Conservation (phyloP, 1,140 invertebrate genomes). For the Cylas formicarius region DNA sequence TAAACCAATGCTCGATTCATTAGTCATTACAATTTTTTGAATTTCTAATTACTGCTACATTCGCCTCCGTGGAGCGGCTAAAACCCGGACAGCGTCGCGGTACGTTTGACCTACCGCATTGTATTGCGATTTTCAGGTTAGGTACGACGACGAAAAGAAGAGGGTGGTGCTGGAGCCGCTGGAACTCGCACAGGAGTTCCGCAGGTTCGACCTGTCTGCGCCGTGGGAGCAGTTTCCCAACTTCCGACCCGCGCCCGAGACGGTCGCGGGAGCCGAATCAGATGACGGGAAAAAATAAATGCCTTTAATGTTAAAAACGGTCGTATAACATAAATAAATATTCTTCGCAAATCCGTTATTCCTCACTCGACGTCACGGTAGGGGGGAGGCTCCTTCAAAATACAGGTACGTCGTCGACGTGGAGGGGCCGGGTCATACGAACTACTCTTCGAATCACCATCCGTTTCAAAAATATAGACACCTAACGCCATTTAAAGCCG, state of each 20-base stretch:
- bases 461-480: no score
- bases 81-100: neutral
- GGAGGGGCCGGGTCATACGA: no score
- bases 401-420: no score
- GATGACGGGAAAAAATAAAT: constrained; percentile 20
- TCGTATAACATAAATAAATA: neutral
- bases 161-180: constrained; percentile 92
- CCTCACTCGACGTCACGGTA: no score
- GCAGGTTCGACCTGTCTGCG: constrained; percentile 92
- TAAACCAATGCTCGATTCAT: no score
- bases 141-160: constrained; percentile 96
- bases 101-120: no score
- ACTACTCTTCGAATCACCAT: no score
- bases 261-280: constrained; percentile 49
- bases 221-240: constrained; percentile 98
- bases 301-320: neutral
- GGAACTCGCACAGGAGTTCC: constrained; percentile 95
- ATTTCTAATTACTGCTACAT: no score
- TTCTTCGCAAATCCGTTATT: no score
- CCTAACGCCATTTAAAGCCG: no score
- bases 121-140: constrained; percentile 52
- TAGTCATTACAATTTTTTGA: no score
- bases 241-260: constrained; percentile 56
- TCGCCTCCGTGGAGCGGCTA: constrained; percentile 17
- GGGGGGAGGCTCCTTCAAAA: no score